Evolutionary conservation across 2,113 vertebrate species (phyloP).

Genomic region (Syrrhaptes paradoxus): DNA sequence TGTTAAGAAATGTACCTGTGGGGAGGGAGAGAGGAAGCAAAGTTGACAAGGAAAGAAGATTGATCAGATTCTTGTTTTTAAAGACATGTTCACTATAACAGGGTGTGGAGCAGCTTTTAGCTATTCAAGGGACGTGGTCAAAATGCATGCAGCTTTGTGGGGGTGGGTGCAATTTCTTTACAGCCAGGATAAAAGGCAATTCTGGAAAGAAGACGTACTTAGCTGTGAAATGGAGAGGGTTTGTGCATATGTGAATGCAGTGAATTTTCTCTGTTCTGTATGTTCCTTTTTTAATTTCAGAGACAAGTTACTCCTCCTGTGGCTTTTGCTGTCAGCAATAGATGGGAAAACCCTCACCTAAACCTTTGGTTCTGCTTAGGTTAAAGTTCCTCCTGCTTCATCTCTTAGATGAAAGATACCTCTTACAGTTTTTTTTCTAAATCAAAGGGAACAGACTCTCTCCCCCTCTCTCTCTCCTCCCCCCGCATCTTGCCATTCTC

Average conservation of each 20-base stretch:
- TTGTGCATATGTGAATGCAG: neutral
- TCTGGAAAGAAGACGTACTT: neutral
- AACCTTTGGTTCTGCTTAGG: neutral
- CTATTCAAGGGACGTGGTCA: neutral
- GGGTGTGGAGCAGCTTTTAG: neutral
- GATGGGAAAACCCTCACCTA: neutral
- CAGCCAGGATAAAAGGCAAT: neutral
- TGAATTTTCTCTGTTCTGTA: neutral
- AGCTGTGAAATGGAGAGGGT: neutral
- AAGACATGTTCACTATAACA: neutral
- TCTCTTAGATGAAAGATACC: neutral
- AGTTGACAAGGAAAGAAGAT: neutral
- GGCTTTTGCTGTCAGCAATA: neutral
- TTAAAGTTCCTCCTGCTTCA: slow-evolving; percentile 17
- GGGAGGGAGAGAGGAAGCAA: neutral
- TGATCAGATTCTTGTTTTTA: neutral
- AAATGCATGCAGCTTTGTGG: neutral
- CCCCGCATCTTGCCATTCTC: too few relatives aligned
- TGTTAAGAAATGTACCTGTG: neutral
- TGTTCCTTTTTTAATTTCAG: neutral
- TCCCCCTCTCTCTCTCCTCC: neutral
- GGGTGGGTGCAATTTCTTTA: neutral
- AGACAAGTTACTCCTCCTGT: neutral
- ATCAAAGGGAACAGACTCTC: neutral
- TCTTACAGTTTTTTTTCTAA: neutral